Base-by-base conservation (phyloP, 2,113 vertebrate species). In the Talpa occidentalis region DNA sequence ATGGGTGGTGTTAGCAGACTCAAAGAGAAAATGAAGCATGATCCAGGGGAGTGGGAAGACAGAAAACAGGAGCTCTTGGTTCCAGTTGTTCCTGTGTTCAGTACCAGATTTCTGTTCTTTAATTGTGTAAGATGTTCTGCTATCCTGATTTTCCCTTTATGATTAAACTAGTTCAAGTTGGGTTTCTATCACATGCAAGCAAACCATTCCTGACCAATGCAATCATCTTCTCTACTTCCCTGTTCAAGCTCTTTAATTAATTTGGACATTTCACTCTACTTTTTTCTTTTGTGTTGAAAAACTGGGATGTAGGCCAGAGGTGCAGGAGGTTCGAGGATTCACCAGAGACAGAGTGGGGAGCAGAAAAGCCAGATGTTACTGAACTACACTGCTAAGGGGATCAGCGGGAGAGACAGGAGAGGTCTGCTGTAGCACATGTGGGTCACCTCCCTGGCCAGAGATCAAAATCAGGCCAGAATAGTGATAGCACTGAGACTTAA, bases 51-150 rank as follows among this genome's bases (percentile, higher is more conserved):
- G 21, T 60, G 60, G 56, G 69, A 73, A 49, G 30, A 77, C 30
- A 67, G 52, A 40, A 21, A 42, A 7, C 3, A 16, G 47, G 56
- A 44, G 8, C 64, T 32, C 21, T 70, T 72, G 32, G 24, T 79
- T 69, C 56, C 54, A 87, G 22, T 35, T 62, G 72, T 80, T 83
- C 37, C 60, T 44, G 52, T 66, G 66, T 59, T 94, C 49, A 76
- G 66, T 37, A 60, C 59, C 76, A 90, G 72, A 49, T 80, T 40
- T 88, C 78, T 92, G 52, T 83, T 92, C 44, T 42, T 72, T 66
- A 62, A 85, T 76, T 77, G n/a, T 72, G 42, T 56, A 84, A 92
- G 60, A 67, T 8, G 40, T 2, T 8, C 49, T 80, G 56, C 79
- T 52, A 32, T 94, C 73, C 49, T 49, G 64, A 72, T 73, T 89